Evolutionary conservation across 1,140 invertebrate genomes (phyloP).

Genomic region (Zaprionus nigranus): DNA sequence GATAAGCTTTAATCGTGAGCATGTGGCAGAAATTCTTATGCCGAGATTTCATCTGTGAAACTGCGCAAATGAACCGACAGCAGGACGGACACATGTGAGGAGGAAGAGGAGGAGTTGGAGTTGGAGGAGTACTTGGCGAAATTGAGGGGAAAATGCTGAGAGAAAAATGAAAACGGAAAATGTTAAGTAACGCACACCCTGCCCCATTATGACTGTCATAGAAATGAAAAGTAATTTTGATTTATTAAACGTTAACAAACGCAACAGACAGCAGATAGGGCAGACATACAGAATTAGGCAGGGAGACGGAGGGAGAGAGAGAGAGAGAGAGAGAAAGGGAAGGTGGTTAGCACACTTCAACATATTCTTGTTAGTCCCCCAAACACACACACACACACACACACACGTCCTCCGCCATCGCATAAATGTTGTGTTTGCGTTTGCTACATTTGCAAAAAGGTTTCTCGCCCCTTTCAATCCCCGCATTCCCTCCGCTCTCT

Average conservation of each 20-base stretch:
- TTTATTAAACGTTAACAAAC: conserved; percentile 73
- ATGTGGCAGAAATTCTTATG: conserved; percentile 58
- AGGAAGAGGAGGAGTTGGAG: not conserved
- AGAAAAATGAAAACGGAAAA: conserved; percentile 54
- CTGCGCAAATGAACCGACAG: conserved; percentile 46
- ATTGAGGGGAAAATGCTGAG: conserved; percentile 10
- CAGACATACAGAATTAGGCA: conserved; percentile 14
- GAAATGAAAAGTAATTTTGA: conserved; percentile 74
- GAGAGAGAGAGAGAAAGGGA: conserved; percentile 10
- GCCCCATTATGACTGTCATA: conserved; percentile 63
- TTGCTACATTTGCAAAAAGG: conserved; percentile 43
- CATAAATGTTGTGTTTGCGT: conserved; percentile 56
- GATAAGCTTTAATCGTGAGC: conserved; percentile 63
- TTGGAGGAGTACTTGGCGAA: not conserved
- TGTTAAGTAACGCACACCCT: conserved; percentile 55
- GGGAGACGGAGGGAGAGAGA: conserved; percentile 1
- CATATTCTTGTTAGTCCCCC: not conserved
- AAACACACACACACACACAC: not conserved
- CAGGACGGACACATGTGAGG: conserved; percentile 9
- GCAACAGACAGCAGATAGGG: not conserved
- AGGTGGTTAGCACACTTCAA: not conserved
- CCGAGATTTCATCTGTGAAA: conserved; percentile 57
- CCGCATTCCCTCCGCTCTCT: not conserved
- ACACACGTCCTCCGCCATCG: conserved; percentile 31
- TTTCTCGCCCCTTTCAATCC: conserved; percentile 2